Conservation (phyloP, 2,888 invertebrate genomes). For the Hirtodrosophila histrioides region DNA sequence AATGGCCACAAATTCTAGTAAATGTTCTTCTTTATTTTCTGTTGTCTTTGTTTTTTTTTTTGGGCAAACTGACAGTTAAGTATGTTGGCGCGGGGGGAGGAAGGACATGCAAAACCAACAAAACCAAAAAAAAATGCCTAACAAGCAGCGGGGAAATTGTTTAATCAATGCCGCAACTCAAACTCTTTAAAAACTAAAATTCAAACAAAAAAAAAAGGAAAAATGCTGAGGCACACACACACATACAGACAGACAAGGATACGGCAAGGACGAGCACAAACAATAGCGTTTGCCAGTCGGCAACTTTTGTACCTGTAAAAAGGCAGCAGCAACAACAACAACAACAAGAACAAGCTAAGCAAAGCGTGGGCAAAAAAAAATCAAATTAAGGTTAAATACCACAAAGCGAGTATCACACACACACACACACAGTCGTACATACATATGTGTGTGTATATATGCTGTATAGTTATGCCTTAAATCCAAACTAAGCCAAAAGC, state of each 20-base stretch:
- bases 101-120: not conserved
- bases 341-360: constrained; percentile 5
- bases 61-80: constrained; percentile 18
- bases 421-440: constrained; percentile 8
- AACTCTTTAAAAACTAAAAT: constrained; percentile 53
- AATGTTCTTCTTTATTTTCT: constrained; percentile 11
- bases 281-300: constrained; percentile 31
- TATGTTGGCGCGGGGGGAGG: not conserved
- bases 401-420: constrained; percentile 68
- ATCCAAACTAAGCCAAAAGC: constrained; percentile 59
- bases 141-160: constrained; percentile 50
- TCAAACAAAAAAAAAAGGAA: constrained; percentile 13
- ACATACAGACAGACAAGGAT: constrained; percentile 18
- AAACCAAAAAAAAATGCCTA: constrained; percentile 2
- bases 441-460: constrained; percentile 8
- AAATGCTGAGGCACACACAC: constrained; percentile 32
- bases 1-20: constrained; percentile 30
- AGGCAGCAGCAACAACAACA: constrained; percentile 11
- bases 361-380: constrained; percentile 58
- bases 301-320: constrained; percentile 46
- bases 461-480: constrained; percentile 51
- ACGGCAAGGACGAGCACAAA: constrained; percentile 51
- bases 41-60: too few relatives aligned
- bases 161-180: constrained; percentile 68
- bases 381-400: constrained; percentile 80